Percentiles rank a stretch among this genome's conserved stretches.
These are phyloP conservation scores for Sphenodon punctatus DNA, from an alignment of 2,797 vertebrate genomes.

Conservation along the genomic window DNA sequence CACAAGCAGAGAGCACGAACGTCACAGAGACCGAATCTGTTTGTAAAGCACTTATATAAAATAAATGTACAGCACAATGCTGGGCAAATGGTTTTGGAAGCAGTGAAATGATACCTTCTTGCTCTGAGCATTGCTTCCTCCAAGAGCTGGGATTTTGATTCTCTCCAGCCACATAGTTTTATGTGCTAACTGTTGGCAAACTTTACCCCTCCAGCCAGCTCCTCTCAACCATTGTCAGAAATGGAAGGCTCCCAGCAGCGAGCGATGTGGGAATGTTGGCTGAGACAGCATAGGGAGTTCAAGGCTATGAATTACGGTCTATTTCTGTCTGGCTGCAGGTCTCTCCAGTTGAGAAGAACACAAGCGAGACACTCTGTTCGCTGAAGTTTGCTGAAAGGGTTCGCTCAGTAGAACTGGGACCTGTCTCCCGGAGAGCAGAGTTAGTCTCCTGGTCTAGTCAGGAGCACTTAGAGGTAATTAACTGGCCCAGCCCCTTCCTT, in stretches of 20 bases:
- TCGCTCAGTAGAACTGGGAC: slow-evolving; percentile 89
- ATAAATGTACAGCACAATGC: accelerated
- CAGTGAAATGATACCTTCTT: neutral
- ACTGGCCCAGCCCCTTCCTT: accelerated
- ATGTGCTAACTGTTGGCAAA: accelerated
- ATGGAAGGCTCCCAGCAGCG: neutral
- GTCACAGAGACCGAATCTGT: neutral
- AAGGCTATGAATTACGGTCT: neutral
- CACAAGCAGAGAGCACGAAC: accelerated
- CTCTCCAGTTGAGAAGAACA: slow-evolving; percentile 87
- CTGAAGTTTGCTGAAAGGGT: slow-evolving; percentile 95
- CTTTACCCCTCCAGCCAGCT: neutral
- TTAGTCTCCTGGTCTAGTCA: slow-evolving; percentile 86
- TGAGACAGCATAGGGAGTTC: neutral
- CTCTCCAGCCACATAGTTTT: accelerated
- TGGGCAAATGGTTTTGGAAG: neutral
- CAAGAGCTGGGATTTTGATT: neutral
- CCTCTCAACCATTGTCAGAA: neutral
- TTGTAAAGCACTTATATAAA: accelerated
- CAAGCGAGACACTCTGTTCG: slow-evolving; percentile 94
- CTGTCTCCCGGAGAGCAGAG: slow-evolving; percentile 80
- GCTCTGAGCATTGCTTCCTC: no score
- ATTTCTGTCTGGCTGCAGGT: slow-evolving; percentile 75
- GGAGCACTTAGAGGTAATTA: slow-evolving; percentile 88
- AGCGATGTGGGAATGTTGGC: accelerated